A percentile compares a stretch with the other conserved stretches of the same genome.
Conservation (phyloP, 2,797 vertebrate species). For the Falco naumanni region DNA sequence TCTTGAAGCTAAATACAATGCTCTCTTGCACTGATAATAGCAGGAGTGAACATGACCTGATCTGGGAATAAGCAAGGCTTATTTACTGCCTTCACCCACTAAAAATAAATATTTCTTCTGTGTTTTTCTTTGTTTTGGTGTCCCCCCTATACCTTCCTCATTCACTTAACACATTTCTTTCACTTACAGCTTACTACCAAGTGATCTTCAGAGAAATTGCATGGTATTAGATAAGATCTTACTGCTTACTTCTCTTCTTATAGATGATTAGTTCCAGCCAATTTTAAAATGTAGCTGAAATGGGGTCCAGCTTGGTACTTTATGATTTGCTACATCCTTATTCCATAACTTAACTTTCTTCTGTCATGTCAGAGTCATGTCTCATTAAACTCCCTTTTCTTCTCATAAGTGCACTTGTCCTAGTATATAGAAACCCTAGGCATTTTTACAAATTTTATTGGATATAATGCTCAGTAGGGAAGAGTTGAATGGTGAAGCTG, state of each 20-base stretch:
- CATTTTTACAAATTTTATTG: not conserved
- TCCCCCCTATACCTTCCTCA: not conserved
- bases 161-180: not conserved
- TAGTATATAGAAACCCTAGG: not conserved
- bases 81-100: not conserved
- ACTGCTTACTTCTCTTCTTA: not conserved
- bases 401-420: not conserved
- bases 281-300: not conserved
- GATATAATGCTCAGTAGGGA: not conserved
- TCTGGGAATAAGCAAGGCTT: not conserved
- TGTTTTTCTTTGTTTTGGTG: not conserved
- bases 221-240: not conserved
- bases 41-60: not conserved
- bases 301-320: not conserved
- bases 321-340: not conserved
- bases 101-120: not conserved
- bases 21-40: not conserved
- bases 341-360: not conserved
- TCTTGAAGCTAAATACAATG: not conserved
- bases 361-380: not conserved
- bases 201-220: not conserved
- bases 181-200: not conserved
- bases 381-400: not conserved
- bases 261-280: not conserved
- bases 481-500: not conserved